A percentile compares a stretch with the other conserved stretches of the same genome.
Conservation (phyloP, 1,140 invertebrate genomes). For the Dinoponera quadriceps region DNA sequence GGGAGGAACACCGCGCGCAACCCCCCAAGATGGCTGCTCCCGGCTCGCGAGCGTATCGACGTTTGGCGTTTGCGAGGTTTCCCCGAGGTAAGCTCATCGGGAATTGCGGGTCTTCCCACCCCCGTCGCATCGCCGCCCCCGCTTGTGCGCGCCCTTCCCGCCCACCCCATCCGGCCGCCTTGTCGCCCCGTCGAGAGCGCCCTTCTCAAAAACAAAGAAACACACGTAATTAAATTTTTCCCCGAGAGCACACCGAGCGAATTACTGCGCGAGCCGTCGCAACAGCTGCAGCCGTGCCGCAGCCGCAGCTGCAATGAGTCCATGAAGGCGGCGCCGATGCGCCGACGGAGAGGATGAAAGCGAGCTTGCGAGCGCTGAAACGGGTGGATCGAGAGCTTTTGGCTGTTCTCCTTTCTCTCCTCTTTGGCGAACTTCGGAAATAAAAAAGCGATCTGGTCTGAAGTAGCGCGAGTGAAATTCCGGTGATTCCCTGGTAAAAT, state of each 20-base stretch:
- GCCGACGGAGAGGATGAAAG: neutral
- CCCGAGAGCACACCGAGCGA: constrained; percentile 37
- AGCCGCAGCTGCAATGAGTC: constrained; percentile 15
- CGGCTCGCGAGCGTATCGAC: constrained; percentile 82
- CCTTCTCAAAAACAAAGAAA: constrained; percentile 83
- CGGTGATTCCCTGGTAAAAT: too few species aligned
- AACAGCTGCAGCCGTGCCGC: neutral
- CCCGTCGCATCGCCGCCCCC: constrained; percentile 77
- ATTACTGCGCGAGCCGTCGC: constrained; percentile 67
- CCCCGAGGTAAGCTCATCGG: constrained; percentile 86
- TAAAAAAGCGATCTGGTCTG: too few species aligned
- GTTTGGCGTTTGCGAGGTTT: constrained; percentile 85
- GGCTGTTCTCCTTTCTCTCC: neutral
- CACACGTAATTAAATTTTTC: constrained; percentile 83
- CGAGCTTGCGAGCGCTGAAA: neutral
- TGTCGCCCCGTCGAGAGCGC: constrained; percentile 69
- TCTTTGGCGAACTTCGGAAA: neutral
- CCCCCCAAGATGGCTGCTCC: constrained; percentile 84
- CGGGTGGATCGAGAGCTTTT: neutral
- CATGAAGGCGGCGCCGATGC: too few species aligned
- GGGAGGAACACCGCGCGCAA: constrained; percentile 76
- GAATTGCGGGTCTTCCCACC: constrained; percentile 85
- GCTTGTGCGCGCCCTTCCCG: constrained; percentile 67
- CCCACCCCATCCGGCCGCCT: constrained; percentile 67
- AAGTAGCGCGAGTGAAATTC: too few species aligned